Conservation (phyloP, 1,140 invertebrate genomes). For the Copidosoma floridanum region DNA sequence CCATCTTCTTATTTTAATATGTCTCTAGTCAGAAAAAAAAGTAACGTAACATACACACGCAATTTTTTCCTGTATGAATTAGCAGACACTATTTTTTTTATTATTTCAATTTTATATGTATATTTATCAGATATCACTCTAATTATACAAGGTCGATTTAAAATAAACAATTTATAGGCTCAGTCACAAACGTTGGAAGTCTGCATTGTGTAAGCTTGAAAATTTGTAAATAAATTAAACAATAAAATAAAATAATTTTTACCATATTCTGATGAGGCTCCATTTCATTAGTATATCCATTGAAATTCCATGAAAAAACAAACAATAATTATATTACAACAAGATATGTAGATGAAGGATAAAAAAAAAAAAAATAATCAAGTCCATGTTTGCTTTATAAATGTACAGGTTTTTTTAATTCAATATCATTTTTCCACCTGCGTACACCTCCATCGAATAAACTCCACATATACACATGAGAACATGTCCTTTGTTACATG, state of each 20-base stretch:
- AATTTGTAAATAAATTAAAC: conserved; percentile 19
- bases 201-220: conserved; percentile 11
- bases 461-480: neutral
- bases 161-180: too few species aligned
- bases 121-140: too few species aligned
- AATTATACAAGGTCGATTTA: too few species aligned
- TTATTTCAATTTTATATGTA: too few species aligned
- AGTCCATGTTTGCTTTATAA: conserved; percentile 1
- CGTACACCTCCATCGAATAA: conserved; percentile 22
- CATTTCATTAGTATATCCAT: too few species aligned
- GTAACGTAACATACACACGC: neutral
- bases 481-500: neutral
- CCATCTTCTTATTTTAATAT: conserved; percentile 2
- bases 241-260: too few species aligned
- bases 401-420: conserved; percentile 28
- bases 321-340: too few species aligned
- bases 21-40: conserved; percentile 23
- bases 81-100: too few species aligned
- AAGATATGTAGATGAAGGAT: neutral
- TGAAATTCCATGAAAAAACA: too few species aligned
- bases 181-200: too few species aligned
- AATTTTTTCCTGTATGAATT: too few species aligned
- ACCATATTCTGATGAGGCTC: too few species aligned
- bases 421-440: conserved; percentile 30
- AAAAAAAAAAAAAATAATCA: neutral